Evolutionary conservation across 2,888 invertebrate species (phyloP).

Genomic region (Xestia c-nigrum): DNA sequence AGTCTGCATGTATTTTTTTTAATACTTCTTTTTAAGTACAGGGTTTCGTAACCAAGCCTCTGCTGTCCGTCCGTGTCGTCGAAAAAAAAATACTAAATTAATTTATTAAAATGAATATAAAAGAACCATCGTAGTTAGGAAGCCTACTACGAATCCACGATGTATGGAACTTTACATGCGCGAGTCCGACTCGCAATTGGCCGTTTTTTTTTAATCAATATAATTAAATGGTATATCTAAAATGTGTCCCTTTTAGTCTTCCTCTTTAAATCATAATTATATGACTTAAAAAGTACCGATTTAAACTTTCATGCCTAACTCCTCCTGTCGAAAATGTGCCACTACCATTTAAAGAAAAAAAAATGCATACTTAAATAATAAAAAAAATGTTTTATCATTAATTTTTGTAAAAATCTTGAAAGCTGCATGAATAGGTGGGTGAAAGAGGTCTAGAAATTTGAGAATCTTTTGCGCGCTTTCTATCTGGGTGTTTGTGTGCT

Average conservation of each 20-base stretch:
- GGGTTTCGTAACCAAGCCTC: too few relatives aligned
- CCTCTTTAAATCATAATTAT: neutral
- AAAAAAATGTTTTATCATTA: neutral
- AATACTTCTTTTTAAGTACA: neutral
- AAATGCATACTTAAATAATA: neutral
- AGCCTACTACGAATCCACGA: too few relatives aligned
- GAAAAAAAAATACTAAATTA: too few relatives aligned
- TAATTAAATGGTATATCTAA: too few relatives aligned
- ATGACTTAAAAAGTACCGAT: neutral
- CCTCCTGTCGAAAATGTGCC: neutral
- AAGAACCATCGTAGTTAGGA: too few relatives aligned
- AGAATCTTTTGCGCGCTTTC: neutral
- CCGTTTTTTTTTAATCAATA: too few relatives aligned
- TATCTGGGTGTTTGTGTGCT: conserved; percentile 5
- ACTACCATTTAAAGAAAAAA: neutral
- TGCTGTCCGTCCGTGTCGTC: too few relatives aligned
- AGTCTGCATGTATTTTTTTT: neutral
- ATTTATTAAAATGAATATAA: too few relatives aligned
- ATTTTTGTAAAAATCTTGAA: neutral
- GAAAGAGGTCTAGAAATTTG: neutral
- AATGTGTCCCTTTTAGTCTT: neutral
- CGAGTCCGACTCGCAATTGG: too few relatives aligned
- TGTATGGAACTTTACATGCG: too few relatives aligned
- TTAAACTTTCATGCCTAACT: neutral
- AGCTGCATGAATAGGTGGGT: conserved; percentile 18